Evolutionary conservation across 2,888 invertebrate genomes (phyloP), one percentile per base, ranked within the genome.

Genomic region (Plagodis pulveraria): DNA sequence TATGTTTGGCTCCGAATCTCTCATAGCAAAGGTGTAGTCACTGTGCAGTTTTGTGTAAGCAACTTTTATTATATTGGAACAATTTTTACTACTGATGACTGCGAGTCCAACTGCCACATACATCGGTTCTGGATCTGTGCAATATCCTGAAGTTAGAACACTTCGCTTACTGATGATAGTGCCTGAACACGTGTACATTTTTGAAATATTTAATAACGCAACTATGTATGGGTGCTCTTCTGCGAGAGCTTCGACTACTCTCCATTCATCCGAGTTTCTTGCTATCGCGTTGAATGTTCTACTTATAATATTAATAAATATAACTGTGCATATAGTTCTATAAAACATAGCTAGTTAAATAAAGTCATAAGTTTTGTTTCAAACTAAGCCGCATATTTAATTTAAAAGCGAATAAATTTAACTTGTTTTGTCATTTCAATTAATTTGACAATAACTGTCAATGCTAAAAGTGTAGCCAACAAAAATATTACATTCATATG

Each of bases 61-160:
- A 8, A 88, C 74, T 8, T 71, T 48, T 43, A 84, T 65, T 40
- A 86, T 58, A 45, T 61, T 49, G 12, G 22, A 11, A 11, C 7
- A 9, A 1, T 41, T 32, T 12, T 48, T 12, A 38, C 52, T 56
- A 46, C 32, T 56, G 41, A 82, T 61, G 7, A 84, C 62, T 6
- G 87, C 84, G n/a, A 76, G 50, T 45, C 76, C 81, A 5, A 79
- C 70, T n/a, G 76, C 74, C 11, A 86, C 78, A 64, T 70, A 83
- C 47, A 58, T 56, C 5, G 85, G 84, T 8, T 71, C 48, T 6
- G 67, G 58, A 8, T 58, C 62, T 6, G 84, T 62, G 62, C 90
- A 90, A 52, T 58, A 76, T 35, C 86, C 87, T 8, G 88, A 80
- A n/a, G 88, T 87, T n/a, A 89, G 54, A 10, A 87, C 71, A 6